phyloP scores from a whole-genome alignment of 2,113 vertebrate genomes.

The Ophthalmotilapia sp. region DNA sequence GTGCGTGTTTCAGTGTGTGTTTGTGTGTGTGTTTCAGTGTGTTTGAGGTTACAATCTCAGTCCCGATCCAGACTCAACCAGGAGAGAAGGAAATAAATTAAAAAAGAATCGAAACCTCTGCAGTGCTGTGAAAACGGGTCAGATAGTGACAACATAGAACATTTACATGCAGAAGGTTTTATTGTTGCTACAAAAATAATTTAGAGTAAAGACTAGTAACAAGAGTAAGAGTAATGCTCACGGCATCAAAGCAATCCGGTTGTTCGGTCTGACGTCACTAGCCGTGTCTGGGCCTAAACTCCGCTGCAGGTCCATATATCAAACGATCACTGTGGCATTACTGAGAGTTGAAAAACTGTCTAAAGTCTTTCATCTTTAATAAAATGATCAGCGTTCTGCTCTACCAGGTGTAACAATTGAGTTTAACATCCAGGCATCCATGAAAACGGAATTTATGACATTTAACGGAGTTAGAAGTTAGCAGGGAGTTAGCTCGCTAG shows the following conservation, averaged over 20 bases:
- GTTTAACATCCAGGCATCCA: no score
- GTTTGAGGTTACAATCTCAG: background rate
- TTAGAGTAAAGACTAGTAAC: background rate
- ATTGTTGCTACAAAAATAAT: background rate
- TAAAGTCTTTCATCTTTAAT: no score
- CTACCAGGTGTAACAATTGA: no score
- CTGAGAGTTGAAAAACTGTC: no score
- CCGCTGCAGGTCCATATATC: no score
- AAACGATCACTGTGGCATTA: background rate
- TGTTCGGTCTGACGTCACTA: background rate
- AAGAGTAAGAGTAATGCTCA: background rate
- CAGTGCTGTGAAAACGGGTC: background rate
- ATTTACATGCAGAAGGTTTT: background rate
- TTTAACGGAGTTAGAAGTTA: no score
- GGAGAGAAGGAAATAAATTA: accelerated
- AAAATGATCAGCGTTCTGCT: no score
- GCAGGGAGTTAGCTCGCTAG: no score
- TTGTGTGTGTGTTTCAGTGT: background rate
- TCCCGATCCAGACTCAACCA: background rate
- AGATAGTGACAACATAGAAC: background rate
- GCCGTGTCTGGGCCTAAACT: no score
- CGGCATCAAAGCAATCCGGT: background rate
- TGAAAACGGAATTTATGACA: no score
- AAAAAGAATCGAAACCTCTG: background rate
- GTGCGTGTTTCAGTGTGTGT: background rate